These are phyloP conservation scores for Brachycybe producta DNA, from an alignment of 2,888 invertebrate species.

Conservation along the genomic window DNA sequence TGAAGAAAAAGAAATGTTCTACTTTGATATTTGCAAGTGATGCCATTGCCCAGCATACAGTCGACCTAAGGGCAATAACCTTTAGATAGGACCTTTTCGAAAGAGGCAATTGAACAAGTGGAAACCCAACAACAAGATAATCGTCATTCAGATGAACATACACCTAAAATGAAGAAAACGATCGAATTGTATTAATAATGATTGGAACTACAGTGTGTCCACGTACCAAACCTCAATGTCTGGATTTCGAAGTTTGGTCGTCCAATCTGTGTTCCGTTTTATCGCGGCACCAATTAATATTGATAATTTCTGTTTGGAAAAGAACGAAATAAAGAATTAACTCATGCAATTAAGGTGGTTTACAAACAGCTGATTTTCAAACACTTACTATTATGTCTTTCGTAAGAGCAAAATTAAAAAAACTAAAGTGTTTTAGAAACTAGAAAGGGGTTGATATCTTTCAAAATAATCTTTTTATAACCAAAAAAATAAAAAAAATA, in stretches of 20 bases:
- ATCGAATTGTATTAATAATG: neutral
- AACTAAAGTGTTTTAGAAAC: no score
- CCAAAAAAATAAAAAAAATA: no score
- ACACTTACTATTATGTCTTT: no score
- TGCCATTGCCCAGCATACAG: conserved; percentile 20
- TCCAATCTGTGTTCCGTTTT: neutral
- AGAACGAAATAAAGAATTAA: neutral
- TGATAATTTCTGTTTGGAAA: neutral
- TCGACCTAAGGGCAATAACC: conserved; percentile 17
- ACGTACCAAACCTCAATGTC: conserved; percentile 2
- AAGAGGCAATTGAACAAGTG: conserved; percentile 17
- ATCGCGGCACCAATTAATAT: neutral
- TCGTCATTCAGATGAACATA: conserved; percentile 21
- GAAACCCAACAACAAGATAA: conserved; percentile 18
- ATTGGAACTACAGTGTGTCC: no score
- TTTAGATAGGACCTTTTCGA: conserved; percentile 19
- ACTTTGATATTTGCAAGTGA: conserved; percentile 10
- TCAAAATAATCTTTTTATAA: no score
- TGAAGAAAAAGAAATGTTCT: neutral
- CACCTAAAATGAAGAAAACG: conserved; percentile 8
- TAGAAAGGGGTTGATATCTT: no score
- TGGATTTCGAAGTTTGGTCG: neutral
- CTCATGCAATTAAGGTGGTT: neutral
- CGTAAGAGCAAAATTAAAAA: no score
- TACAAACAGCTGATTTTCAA: neutral